Base-by-base conservation (phyloP, 2,888 invertebrate genomes). In the Meiosimyza platycephala region DNA sequence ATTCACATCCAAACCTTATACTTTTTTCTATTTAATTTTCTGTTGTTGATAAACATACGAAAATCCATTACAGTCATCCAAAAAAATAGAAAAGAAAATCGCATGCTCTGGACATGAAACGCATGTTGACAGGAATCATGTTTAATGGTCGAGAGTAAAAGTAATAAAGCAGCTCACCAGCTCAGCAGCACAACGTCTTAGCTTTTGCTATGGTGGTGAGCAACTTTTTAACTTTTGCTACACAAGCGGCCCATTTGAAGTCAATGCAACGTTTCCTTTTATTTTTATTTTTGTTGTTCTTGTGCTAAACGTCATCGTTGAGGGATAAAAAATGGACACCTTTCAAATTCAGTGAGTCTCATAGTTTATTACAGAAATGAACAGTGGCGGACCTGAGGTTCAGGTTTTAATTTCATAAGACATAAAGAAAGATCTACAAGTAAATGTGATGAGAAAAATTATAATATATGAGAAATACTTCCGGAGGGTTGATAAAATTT, bases 81-180 rank as follows among this genome's bases (percentile, higher is more conserved):
- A 15, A 40, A 28, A 40, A 40, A 3, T 33, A 9, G 2, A 7
- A 15, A 63, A 4, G 4, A 50, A 50, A 64, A 40, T 55, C 52
- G 22, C 66, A 40, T 68, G 59, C n/a, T 50, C 59, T 59, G 51
- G 63, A 71, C 54, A 54, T 54, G 62, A 28, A 70, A 63, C 40
- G 48, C 70, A 63, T 71, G 62, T 63, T 71, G 70, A 62, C 63
- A 71, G 70, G 70, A 71, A 54, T 71, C 64, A 55, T 71, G 55
- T 64, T 71, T 71, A 71, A 64, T 64, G 63, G 71, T 57, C 47
- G 57, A 64, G 63, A 71, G 64, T 55, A 55, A 64, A 71, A 64
- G 55, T 64, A 64, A 64, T 64, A 55, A 71, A 71, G 64, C 40
- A 69, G 69, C 52, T 22, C 22, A n/a, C n/a, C n/a, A 2, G 22